A percentile compares a stretch with the other conserved stretches of the same genome.
phyloP scores from a whole-genome alignment of 2,888 invertebrate genomes.

The Lycophotia porphyrea region DNA sequence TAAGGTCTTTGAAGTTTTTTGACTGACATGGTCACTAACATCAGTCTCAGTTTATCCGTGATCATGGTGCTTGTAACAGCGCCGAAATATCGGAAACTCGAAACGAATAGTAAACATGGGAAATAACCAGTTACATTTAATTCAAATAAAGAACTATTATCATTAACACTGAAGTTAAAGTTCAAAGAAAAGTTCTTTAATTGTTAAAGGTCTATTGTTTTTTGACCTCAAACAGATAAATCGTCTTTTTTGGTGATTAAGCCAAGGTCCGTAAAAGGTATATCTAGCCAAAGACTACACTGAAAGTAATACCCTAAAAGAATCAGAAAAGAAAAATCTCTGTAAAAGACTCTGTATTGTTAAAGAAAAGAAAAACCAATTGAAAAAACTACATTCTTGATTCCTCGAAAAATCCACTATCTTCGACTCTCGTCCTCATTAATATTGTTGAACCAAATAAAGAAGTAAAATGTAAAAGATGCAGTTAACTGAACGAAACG shows the following conservation, averaged over 20 bases:
- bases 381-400: background rate
- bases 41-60: no score
- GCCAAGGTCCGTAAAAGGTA: background rate
- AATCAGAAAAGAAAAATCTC: background rate
- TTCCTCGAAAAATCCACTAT: background rate
- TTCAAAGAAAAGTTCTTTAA: background rate
- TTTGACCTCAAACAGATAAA: background rate
- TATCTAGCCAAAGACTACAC: background rate
- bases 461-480: conserved; percentile 37
- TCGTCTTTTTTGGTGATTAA: background rate
- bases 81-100: no score
- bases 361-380: conserved; percentile 8
- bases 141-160: no score
- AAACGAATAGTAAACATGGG: no score
- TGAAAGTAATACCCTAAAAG: background rate
- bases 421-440: conserved; percentile 1
- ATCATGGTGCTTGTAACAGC: no score
- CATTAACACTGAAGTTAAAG: no score
- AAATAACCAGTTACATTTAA: no score
- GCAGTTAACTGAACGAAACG: conserved; percentile 54
- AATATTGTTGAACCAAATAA: conserved; percentile 40
- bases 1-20: no score
- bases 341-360: background rate
- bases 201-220: background rate
- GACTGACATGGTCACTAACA: no score